Evolutionary conservation across 2,113 vertebrate species (phyloP), one percentile per base, ranked within the genome.

Genomic region (Marmota flaviventris): DNA sequence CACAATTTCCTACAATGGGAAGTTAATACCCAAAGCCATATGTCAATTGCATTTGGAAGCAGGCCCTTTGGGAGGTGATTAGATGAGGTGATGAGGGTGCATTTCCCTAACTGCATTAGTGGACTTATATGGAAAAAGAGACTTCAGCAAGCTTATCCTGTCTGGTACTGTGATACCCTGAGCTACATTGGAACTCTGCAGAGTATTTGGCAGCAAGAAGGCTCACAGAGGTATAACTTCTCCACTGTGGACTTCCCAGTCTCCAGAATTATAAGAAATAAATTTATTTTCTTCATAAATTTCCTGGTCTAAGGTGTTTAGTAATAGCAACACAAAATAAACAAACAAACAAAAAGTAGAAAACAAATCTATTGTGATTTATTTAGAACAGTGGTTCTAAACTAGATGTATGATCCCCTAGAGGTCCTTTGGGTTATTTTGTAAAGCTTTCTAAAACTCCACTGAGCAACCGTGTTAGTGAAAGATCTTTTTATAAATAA

Each of bases 221-320:
- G 5, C 18, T 22, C 34, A 61, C 8, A 5, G 3, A 16, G 67
- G 1, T n/a, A 0, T 1, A 51, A 20, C 5, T 20, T 5, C 32
- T 67, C 61, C 42, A 34, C 27, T 6, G 1, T 29, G 39, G 34
- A 25, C 18, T 61, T n/a, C 10, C 22, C 2, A 75, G 16, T 9
- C 0, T 89, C 20, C 1, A 14, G 29, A 14, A n/a, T 14, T 34
- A 25, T 63, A 48, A 4, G 53, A 88, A 65, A 76, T 24, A 32
- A 13, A 32, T 27, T 42, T 39, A 16, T 76, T 70, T 32, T 73
- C 53, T 42, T 27, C 39, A 10, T 7, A n/a, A 22, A 45, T 84
- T 69, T 17, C 22, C 7, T 16, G 13, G 45, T 16, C 4, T 58
- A 8, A 56, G n/a, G 20, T 42, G 56, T 67, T 76, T 8, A 42